These are phyloP conservation scores for Blera fallax DNA, from an alignment of 2,888 invertebrate genomes.

Conservation along the genomic window DNA sequence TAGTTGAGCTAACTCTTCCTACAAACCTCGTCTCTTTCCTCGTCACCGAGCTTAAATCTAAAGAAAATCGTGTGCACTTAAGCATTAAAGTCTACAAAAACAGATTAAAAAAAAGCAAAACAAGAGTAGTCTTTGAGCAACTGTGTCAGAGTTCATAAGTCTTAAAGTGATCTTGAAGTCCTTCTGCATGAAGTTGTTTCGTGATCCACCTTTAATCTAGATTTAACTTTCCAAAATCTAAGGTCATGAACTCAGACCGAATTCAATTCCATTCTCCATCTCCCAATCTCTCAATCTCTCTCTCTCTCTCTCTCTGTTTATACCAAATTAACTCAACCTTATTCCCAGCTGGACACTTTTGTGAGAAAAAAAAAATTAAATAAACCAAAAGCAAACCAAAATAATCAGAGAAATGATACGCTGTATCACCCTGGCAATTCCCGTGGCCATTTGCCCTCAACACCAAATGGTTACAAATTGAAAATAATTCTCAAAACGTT, in stretches of 20 bases:
- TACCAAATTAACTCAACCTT: conserved; percentile 19
- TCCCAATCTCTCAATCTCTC: conserved; percentile 1
- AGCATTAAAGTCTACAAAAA: too few relatives aligned
- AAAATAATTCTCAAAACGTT: conserved; percentile 50
- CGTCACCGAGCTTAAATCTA: too few relatives aligned
- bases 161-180: too few relatives aligned
- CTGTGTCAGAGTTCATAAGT: too few relatives aligned
- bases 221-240: too few relatives aligned
- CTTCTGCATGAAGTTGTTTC: too few relatives aligned
- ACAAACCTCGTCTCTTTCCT: too few relatives aligned
- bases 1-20: too few relatives aligned
- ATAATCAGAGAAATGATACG: conserved; percentile 20
- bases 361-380: neutral
- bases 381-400: conserved; percentile 13
- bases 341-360: conserved; percentile 54
- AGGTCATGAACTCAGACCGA: neutral
- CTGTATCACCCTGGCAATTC: conserved; percentile 37
- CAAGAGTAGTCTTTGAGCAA: too few relatives aligned
- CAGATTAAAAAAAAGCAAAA: too few relatives aligned
- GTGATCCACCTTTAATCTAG: too few relatives aligned
- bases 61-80: too few relatives aligned
- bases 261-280: neutral
- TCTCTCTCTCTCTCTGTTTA: neutral
- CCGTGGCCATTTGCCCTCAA: conserved; percentile 41
- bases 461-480: conserved; percentile 32